Percentiles rank a stretch among this genome's conserved stretches.
Conservation (phyloP, 2,888 invertebrate genomes). For the Helicoverpa assulta region DNA sequence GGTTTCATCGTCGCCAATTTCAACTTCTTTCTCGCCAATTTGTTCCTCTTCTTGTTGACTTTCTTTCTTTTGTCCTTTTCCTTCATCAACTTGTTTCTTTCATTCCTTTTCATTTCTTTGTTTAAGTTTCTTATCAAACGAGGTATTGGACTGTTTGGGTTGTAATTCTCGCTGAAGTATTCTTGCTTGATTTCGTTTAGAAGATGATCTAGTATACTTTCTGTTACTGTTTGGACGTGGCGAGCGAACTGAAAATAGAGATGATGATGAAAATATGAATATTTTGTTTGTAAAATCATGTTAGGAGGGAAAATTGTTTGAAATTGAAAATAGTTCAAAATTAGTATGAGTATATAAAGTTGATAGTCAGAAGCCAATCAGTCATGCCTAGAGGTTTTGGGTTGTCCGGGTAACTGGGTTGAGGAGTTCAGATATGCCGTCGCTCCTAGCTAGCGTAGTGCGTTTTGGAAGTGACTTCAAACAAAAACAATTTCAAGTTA, state of each 20-base stretch:
- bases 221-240: constrained; percentile 70
- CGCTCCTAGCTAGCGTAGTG: too few species aligned
- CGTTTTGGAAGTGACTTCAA: too few species aligned
- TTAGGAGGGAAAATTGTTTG: too few species aligned
- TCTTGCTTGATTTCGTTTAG: constrained; percentile 65
- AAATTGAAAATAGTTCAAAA: too few species aligned
- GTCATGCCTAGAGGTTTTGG: too few species aligned
- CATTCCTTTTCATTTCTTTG: constrained; percentile 54
- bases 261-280: background rate
- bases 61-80: constrained; percentile 35
- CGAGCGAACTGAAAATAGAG: constrained; percentile 68
- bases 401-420: too few species aligned
- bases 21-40: constrained; percentile 33
- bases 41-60: constrained; percentile 39
- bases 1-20: constrained; percentile 9
- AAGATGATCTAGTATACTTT: constrained; percentile 68
- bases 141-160: constrained; percentile 36
- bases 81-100: constrained; percentile 37
- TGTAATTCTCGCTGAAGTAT: constrained; percentile 44
- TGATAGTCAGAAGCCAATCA: too few species aligned
- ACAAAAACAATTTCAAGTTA: too few species aligned
- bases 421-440: too few species aligned
- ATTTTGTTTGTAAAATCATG: too few species aligned
- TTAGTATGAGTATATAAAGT: too few species aligned
- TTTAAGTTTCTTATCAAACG: constrained; percentile 39